These are phyloP conservation scores for Notarius quadriscutis DNA, from an alignment of 2,113 vertebrate genomes.

Conservation along the genomic window DNA sequence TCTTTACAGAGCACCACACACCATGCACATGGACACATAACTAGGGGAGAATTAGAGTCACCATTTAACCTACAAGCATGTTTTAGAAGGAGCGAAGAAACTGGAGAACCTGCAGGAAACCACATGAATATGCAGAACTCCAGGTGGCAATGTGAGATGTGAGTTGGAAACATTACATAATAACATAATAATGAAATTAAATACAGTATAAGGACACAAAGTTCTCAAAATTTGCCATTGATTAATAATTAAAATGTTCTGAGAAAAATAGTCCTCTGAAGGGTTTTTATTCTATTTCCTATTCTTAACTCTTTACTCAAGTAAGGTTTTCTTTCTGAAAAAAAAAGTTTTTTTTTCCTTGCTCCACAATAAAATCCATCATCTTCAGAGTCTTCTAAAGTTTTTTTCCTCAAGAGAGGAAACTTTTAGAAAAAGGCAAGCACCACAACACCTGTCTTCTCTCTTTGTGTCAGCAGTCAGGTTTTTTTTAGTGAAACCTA, in stretches of 20 bases:
- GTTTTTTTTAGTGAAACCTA: slow-evolving; percentile 21
- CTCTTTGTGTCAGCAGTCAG: slow-evolving; percentile 22
- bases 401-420: slow-evolving; percentile 8
- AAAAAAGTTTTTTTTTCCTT: neutral
- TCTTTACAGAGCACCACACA: neutral
- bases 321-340: neutral
- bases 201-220: neutral
- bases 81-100: neutral
- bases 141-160: neutral
- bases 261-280: neutral
- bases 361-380: slow-evolving; percentile 2
- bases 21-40: neutral
- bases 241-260: neutral
- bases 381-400: slow-evolving; percentile 8
- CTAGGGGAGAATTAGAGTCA: neutral
- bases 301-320: neutral
- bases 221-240: neutral
- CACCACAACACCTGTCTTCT: slow-evolving; percentile 16
- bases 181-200: neutral
- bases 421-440: slow-evolving; percentile 22
- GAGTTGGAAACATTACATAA: neutral
- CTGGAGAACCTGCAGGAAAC: neutral
- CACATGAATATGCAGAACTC: neutral
- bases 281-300: neutral
- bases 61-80: neutral